Percentiles rank a stretch among this genome's conserved stretches.
Conservation (phyloP, 1,140 invertebrate genomes). For the Paraescarpia echinospica region DNA sequence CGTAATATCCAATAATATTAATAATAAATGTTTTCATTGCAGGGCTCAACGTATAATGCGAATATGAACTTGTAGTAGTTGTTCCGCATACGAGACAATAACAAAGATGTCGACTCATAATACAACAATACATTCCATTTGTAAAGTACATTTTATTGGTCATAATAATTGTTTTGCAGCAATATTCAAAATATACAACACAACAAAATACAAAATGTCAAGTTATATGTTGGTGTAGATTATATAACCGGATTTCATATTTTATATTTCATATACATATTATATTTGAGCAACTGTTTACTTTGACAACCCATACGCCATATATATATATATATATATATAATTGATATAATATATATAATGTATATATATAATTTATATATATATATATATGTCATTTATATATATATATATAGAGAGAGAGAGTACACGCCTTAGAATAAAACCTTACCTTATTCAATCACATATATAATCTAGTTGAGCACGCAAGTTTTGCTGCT, state of each 20-base stretch:
- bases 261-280: neutral
- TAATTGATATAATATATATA: no score
- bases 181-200: neutral
- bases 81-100: neutral
- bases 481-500: neutral
- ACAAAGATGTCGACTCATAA: neutral
- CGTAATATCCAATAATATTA: neutral
- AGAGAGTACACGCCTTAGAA: no score
- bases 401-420: no score
- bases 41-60: neutral
- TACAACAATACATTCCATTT: neutral
- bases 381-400: no score
- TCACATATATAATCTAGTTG: neutral
- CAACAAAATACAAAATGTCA: neutral
- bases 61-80: neutral
- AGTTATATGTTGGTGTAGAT: neutral
- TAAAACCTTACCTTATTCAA: no score
- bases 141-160: neutral
- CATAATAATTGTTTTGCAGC: neutral
- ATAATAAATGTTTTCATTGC: neutral
- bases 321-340: no score
- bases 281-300: neutral
- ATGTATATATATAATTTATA: no score
- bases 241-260: neutral
- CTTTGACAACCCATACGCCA: no score